Percentiles rank a stretch among this genome's conserved stretches.
These are phyloP conservation scores for Nanorana parkeri DNA, from an alignment of 2,113 vertebrate species.

Conservation along the genomic window DNA sequence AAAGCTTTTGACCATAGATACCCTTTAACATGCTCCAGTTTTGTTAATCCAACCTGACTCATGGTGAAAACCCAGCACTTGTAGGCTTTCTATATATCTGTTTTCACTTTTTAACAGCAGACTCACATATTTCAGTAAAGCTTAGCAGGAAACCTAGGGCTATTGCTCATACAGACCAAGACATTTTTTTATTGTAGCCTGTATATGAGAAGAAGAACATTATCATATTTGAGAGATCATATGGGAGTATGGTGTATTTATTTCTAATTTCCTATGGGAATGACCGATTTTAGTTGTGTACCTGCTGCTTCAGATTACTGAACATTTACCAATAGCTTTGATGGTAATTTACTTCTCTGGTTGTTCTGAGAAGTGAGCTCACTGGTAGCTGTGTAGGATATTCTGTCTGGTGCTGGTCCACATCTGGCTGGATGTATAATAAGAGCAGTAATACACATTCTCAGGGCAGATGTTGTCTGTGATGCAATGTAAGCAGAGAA, in stretches of 20 bases:
- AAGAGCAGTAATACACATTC: slow-evolving; percentile 14
- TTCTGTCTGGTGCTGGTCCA: slow-evolving; percentile 31
- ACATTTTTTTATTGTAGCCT: too few relatives aligned
- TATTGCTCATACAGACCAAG: too few relatives aligned
- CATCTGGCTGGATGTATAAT: slow-evolving; percentile 27
- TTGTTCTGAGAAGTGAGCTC: slow-evolving; percentile 34
- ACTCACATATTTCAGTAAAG: too few relatives aligned
- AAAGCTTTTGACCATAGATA: too few relatives aligned
- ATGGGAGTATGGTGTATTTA: neutral
- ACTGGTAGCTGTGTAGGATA: slow-evolving; percentile 23
- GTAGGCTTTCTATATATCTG: too few relatives aligned
- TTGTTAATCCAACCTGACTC: too few relatives aligned
- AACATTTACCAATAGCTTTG: slow-evolving; percentile 23
- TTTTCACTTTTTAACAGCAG: too few relatives aligned
- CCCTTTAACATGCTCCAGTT: too few relatives aligned
- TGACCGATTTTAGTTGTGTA: neutral
- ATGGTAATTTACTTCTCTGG: slow-evolving; percentile 16
- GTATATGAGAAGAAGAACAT: too few relatives aligned
- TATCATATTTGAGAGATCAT: neutral
- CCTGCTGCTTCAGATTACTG: slow-evolving; percentile 5
- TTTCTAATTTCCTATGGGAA: neutral
- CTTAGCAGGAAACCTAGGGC: too few relatives aligned
- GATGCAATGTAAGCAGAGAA: slow-evolving; percentile 22
- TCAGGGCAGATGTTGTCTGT: slow-evolving; percentile 31
- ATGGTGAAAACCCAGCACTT: too few relatives aligned